Percentiles rank a stretch among this genome's conserved stretches.
Evolutionary conservation across 2,113 vertebrate species (phyloP).

Genomic region (Laterallus jamaicensis): DNA sequence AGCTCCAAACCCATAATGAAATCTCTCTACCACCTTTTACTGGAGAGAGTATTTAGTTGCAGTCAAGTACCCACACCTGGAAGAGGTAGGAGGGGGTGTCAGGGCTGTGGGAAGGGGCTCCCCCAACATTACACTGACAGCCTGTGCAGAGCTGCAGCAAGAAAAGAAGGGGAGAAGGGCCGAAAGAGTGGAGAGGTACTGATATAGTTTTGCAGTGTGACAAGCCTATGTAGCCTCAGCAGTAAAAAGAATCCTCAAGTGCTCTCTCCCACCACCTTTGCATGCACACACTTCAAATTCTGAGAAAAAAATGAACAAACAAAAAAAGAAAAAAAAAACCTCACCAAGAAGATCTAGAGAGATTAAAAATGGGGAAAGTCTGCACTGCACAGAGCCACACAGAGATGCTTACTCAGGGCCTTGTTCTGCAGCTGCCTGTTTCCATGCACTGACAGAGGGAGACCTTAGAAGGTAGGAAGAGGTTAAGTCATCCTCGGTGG

Average conservation of each 20-base stretch:
- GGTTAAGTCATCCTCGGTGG: accelerated
- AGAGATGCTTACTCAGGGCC: neutral
- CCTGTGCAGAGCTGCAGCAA: neutral
- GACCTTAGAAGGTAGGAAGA: accelerated
- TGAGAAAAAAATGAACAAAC: neutral
- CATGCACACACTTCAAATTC: neutral
- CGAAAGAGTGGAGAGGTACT: accelerated
- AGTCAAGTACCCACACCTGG: neutral
- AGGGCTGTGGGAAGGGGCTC: neutral
- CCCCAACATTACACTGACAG: neutral
- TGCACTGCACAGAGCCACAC: accelerated
- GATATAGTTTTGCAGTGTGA: neutral
- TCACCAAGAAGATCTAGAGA: neutral
- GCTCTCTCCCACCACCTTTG: neutral
- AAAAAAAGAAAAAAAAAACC: accelerated
- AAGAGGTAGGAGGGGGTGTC: neutral
- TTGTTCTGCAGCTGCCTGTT: neutral
- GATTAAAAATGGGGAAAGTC: neutral
- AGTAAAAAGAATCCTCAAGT: accelerated
- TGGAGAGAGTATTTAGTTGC: neutral
- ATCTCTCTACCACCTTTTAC: neutral
- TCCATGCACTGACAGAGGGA: accelerated
- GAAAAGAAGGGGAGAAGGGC: neutral
- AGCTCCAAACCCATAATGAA: neutral
- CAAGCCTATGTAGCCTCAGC: neutral